Conservation (phyloP, 2,797 vertebrate genomes). For the Gallinago nigripennis region DNA sequence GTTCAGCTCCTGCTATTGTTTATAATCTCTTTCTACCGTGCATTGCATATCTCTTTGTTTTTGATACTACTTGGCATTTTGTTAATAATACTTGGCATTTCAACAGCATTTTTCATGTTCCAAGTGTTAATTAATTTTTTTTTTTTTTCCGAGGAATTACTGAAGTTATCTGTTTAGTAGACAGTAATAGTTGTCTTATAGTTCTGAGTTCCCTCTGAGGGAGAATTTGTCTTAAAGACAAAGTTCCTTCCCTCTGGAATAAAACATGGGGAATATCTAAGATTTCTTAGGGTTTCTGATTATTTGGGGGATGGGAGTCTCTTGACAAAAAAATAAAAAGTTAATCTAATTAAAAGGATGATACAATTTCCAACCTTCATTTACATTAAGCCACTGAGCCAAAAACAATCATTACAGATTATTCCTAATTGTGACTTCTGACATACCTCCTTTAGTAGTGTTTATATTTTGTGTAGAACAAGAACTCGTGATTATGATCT, state of each 20-base stretch:
- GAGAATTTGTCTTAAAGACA: not conserved
- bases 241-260: not conserved
- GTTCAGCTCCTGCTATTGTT: not conserved
- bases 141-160: not conserved
- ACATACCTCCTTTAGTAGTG: not conserved
- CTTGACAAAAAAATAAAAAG: not conserved
- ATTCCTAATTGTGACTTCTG: not conserved
- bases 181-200: not conserved
- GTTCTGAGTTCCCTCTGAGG: not conserved
- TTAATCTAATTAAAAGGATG: not conserved
- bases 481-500: not conserved
- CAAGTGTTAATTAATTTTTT: not conserved
- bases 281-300: not conserved
- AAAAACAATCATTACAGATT: not conserved
- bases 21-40: not conserved
- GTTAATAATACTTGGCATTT: not conserved
- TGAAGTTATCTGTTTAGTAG: not conserved
- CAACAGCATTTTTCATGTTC: not conserved
- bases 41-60: not conserved
- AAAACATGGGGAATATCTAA: not conserved
- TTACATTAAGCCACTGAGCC: not conserved
- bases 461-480: slow-evolving; percentile 11
- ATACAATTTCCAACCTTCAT: not conserved
- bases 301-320: not conserved
- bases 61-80: not conserved